phyloP scores from a whole-genome alignment of 2,888 invertebrate genomes.

The Ophonus ardosiacus region DNA sequence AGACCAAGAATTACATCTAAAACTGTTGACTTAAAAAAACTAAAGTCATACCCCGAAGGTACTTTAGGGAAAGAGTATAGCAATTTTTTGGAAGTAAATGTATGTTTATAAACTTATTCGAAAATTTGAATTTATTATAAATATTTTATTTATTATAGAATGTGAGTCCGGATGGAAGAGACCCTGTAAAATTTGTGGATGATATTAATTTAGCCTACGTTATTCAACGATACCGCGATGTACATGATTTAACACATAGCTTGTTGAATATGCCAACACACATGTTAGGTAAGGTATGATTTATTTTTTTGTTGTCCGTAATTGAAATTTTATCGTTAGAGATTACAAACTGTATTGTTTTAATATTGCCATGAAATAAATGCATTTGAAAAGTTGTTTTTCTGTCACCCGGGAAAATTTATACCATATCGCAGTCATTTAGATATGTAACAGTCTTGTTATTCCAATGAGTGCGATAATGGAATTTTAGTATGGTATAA shows the following conservation, averaged over 20 bases:
- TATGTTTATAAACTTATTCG: slow-evolving; percentile 70
- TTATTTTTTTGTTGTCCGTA: too few relatives aligned
- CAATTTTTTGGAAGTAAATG: slow-evolving; percentile 89
- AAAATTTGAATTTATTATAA: background rate
- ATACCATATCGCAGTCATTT: too few relatives aligned
- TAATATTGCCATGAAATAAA: too few relatives aligned
- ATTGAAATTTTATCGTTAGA: too few relatives aligned
- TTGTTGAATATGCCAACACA: slow-evolving; percentile 95
- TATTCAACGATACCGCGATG: slow-evolving; percentile 98
- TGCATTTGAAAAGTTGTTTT: too few relatives aligned
- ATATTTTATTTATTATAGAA: slow-evolving; percentile 76
- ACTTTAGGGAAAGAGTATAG: slow-evolving; percentile 93
- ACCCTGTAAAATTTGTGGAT: slow-evolving; percentile 93
- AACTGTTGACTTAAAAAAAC: slow-evolving; percentile 85
- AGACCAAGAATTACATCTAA: slow-evolving; percentile 92
- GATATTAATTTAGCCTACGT: slow-evolving; percentile 95
- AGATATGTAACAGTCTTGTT: too few relatives aligned
- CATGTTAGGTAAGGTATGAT: slow-evolving; percentile 83
- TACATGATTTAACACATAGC: slow-evolving; percentile 96
- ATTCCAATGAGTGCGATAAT: too few relatives aligned
- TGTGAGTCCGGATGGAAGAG: slow-evolving; percentile 94
- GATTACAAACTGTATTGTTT: too few relatives aligned
- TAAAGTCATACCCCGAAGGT: slow-evolving; percentile 85
- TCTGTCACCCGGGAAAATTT: too few relatives aligned
- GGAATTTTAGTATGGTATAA: too few relatives aligned